phyloP scores from a whole-genome alignment of 1,140 invertebrate species.

The Zeugodacus cucurbitae region DNA sequence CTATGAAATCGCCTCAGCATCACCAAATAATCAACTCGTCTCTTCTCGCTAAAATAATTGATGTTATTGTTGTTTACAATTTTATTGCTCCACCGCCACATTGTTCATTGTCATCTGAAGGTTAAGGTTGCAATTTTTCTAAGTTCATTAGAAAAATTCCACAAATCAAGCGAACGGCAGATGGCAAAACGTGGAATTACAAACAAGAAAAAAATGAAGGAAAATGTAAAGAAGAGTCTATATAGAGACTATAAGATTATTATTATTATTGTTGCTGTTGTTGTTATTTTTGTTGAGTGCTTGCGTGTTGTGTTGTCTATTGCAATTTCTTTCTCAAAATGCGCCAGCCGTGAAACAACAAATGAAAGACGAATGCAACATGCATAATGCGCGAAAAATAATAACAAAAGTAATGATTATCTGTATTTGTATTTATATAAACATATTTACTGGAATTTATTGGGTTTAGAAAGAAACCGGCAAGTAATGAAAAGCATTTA shows the following conservation, averaged over 20 bases:
- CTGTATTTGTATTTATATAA: neutral
- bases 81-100: neutral
- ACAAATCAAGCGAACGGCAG: conserved; percentile 20
- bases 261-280: neutral
- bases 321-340: conserved; percentile 4
- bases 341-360: neutral
- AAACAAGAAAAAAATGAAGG: neutral
- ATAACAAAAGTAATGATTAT: neutral
- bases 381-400: neutral
- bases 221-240: neutral
- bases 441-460: neutral
- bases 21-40: too few species aligned
- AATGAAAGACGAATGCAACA: neutral
- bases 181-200: neutral
- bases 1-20: too few species aligned
- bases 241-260: neutral
- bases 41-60: neutral
- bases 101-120: conserved; percentile 26
- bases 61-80: neutral
- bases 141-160: conserved; percentile 37
- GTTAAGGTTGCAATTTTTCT: conserved; percentile 35
- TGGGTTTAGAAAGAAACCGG: neutral
- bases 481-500: conserved; percentile 5
- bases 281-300: neutral
- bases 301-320: neutral